A percentile compares a stretch with the other conserved stretches of the same genome.
These are phyloP conservation scores for Drosophila neocordata DNA, from an alignment of 1,140 invertebrate species.

Conservation along the genomic window DNA sequence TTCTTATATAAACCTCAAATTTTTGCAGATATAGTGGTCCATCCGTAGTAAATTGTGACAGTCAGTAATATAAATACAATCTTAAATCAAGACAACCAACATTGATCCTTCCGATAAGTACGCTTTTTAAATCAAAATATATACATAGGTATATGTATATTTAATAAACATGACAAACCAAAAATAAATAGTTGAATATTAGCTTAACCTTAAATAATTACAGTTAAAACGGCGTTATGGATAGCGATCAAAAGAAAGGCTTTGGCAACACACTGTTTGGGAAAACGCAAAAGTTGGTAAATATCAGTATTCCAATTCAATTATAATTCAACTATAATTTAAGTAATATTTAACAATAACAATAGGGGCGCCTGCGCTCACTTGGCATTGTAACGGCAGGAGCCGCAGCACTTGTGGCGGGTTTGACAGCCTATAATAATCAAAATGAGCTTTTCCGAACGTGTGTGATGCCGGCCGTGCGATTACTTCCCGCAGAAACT, in stretches of 20 bases:
- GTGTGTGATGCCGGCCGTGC: constrained; percentile 69
- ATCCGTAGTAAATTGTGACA: too few relatives aligned
- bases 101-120: neutral
- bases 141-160: too few relatives aligned
- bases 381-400: constrained; percentile 59
- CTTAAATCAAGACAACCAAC: neutral
- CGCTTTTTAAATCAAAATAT: neutral
- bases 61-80: too few relatives aligned
- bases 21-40: too few relatives aligned
- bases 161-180: neutral
- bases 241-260: neutral
- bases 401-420: constrained; percentile 43
- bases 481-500: constrained; percentile 86
- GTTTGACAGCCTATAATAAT: constrained; percentile 49
- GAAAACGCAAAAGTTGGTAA: neutral
- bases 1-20: too few relatives aligned
- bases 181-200: neutral
- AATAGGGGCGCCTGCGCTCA: constrained; percentile 54
- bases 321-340: too few relatives aligned
- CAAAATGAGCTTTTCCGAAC: constrained; percentile 35
- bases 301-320: too few relatives aligned
- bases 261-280: neutral
- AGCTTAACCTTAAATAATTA: neutral
- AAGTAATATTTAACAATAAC: neutral
- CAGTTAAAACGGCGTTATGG: neutral